Evolutionary conservation across 1,140 invertebrate genomes (phyloP).

Genomic region (Magallana gigas): DNA sequence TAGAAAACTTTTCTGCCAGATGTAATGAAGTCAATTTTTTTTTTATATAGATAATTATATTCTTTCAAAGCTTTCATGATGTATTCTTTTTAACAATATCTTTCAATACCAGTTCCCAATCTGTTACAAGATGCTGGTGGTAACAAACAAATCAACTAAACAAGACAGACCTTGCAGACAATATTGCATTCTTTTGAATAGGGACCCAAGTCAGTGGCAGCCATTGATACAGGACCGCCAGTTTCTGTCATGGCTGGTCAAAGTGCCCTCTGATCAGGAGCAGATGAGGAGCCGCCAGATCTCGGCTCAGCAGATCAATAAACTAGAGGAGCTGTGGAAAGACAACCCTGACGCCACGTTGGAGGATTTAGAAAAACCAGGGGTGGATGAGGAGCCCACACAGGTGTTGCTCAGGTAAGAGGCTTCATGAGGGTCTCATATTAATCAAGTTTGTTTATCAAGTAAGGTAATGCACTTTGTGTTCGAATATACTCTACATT

Average conservation of each 20-base stretch:
- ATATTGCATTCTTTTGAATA: constrained; percentile 49
- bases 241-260: constrained; percentile 97
- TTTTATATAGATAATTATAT: too few species aligned
- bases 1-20: constrained; percentile 53
- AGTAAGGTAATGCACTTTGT: too few species aligned
- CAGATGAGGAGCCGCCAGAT: constrained; percentile 96
- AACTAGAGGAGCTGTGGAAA: constrained; percentile 99
- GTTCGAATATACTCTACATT: too few species aligned
- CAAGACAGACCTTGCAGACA: too few species aligned
- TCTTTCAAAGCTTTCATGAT: too few species aligned
- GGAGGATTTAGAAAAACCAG: constrained; percentile 98
- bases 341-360: constrained; percentile 98
- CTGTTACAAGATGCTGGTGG: too few species aligned
- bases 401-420: constrained; percentile 90
- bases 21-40: too few species aligned
- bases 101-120: too few species aligned
- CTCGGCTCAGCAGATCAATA: constrained; percentile 97
- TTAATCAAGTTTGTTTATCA: background rate
- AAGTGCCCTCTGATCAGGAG: constrained; percentile 93
- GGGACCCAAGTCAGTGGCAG: constrained; percentile 99
- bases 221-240: constrained; percentile 97
- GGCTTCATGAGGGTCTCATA: background rate
- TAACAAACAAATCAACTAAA: too few species aligned
- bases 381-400: constrained; percentile 97
- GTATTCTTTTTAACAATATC: too few species aligned